Percentiles rank a stretch among this genome's conserved stretches.
Conservation (phyloP, 2,888 invertebrate genomes). For the Bugulina stolonifera region DNA sequence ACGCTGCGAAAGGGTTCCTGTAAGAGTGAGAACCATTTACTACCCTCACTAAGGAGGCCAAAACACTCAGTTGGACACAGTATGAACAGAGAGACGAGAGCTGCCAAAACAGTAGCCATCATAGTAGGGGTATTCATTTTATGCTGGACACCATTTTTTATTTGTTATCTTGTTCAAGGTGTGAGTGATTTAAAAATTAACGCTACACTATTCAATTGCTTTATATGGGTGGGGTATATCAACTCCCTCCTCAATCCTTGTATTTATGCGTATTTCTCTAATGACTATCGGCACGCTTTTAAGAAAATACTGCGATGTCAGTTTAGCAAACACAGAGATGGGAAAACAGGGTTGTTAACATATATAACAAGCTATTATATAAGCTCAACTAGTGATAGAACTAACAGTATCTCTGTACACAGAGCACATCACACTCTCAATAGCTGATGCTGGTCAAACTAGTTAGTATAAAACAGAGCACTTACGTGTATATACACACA, state of each 20-base stretch:
- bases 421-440: no score
- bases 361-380: slow-evolving; percentile 1
- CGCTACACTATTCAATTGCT: slow-evolving; percentile 79
- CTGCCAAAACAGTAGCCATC: slow-evolving; percentile 90
- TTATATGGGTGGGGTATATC: slow-evolving; percentile 96
- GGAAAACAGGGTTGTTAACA: not conserved
- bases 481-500: no score
- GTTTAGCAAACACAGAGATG: not conserved
- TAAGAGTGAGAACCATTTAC: not conserved
- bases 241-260: slow-evolving; percentile 93
- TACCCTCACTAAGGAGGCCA: not conserved
- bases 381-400: not conserved
- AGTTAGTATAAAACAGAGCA: no score
- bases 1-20: slow-evolving; percentile 19
- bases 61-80: not conserved
- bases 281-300: slow-evolving; percentile 90
- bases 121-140: slow-evolving; percentile 94
- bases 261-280: slow-evolving; percentile 88
- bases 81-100: slow-evolving; percentile 80
- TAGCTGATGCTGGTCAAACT: no score
- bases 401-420: not conserved
- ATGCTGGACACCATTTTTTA: slow-evolving; percentile 96
- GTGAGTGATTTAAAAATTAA: slow-evolving; percentile 66
- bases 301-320: slow-evolving; percentile 78
- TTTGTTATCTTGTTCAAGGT: slow-evolving; percentile 82